Base-by-base conservation (phyloP, 2,797 vertebrate species). In the Brachyrhaphis roseni region DNA sequence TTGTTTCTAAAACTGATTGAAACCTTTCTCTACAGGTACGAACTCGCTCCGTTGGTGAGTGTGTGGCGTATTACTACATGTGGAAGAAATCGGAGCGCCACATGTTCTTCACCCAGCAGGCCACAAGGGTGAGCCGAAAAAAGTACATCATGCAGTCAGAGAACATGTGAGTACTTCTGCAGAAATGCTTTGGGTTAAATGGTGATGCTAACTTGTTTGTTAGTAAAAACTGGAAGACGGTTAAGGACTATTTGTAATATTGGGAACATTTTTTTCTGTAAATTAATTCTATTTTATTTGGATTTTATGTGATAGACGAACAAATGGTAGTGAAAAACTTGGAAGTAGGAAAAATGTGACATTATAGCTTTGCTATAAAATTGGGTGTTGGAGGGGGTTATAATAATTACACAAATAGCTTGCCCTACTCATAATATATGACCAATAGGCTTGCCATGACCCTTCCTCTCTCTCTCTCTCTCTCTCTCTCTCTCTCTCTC, bases 1-100 rank as follows among this genome's bases (percentile, higher is more conserved):
- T 13, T 51, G 26, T 39, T 0, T 1, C 18, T 66, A 8, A 41
- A 55, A 64, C 12, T 13, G 51, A 75, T 85, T 49, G 11, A 18
- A 23, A 4, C 7, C 10, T 70, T 47, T 66, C 0, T 75, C n/a
- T 15, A 1, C 91, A 99, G 98, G 98, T 99, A 83, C 97, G 98
- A 84, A 99, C 98, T 0, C 95, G 98, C 84, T 99, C 98, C 0
- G 97, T 99, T 71, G 98, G 98, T 0, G 98, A 99, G 93, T 99
- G 98, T 5, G 98, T 99, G 92, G 97, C 97, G 83, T 99, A 98
- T 91, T 99, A 99, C 92, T 99, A 99, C 95, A 95, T 97, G 95
- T 99, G 98, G 98, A 99, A 99, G 94, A 99, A 98, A 88, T 99
- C 98, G 0, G 97, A 97, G 12, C 97, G 97, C 2, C 98, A 97